Base-by-base conservation (phyloP, 2,113 vertebrate species). In the Callionymus lyra region DNA sequence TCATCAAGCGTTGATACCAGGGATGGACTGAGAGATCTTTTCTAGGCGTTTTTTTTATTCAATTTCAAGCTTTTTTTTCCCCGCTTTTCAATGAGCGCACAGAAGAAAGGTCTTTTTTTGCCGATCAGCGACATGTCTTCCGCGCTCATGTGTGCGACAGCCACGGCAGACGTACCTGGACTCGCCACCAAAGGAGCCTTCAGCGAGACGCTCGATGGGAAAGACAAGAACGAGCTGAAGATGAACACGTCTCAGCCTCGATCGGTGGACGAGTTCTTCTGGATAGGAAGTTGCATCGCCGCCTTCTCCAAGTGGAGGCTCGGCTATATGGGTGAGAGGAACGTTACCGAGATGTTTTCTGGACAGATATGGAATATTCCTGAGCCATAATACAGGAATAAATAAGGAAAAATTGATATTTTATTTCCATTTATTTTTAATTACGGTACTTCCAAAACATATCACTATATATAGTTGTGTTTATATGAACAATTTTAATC, bases 291-390 rank as follows among this genome's bases (percentile, higher is more conserved):
- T 47, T 88, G 81, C 10, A 79, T 91, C 12, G 77, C 84, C 1
- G 63, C 86, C 2, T 84, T 83, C 6, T 86, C 87, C 0, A 70
- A 56, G 13, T 90, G 90, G 89, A 90, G 80, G 59, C 75, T 90
- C 0, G 87, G 89, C 17, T 86, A 77, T 13, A 71, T 90, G 66
- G 92, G 93, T 95, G 89, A 91, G 92, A 18, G 9, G 16, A 40
- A 40, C 12, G 2, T n/a, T 27, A 8, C 21, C 8, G 21, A 27
- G 21, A 27, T 27, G 21, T 27, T 21, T 2, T 44, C 39, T 12
- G 10, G 6, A 6, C 16, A n/a, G 16, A 31, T 36, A 12, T n/a
- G 12, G 44, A n/a, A n/a, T n/a, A n/a, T n/a, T n/a, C n/a, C n/a
- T n/a, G n/a, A n/a, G n/a, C n/a, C n/a, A n/a, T n/a, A n/a, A n/a